Evolutionary conservation across 2,113 vertebrate genomes (phyloP), one percentile per base, ranked within the genome.

Genomic region (Podocnemis expansa): DNA sequence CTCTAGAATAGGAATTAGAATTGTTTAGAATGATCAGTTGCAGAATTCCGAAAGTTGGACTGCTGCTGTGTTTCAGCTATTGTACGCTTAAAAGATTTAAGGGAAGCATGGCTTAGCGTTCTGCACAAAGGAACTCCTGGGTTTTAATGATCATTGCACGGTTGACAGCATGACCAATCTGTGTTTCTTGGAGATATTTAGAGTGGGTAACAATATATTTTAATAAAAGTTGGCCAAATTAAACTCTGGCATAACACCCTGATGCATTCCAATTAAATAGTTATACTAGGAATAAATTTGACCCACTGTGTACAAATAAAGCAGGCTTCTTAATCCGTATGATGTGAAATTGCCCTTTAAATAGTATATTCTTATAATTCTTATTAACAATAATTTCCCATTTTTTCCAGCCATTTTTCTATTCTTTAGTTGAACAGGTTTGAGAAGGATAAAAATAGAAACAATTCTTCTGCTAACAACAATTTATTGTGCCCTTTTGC

Each of bases 1-100:
- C 56, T 95, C 89, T 94, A 94, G 96, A 88, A 58, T 76, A 58
- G 87, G 87, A 91, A 17, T 43, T 87, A 70, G 91, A 41, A 34
- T 25, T 45, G 84, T 88, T 21, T 51, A 29, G 54, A 93, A 82
- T 38, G 58, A 95, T 58, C 55, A n/a, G 60, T n/a, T 19, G 14
- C 60, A n/a, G 67, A 95, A 90, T 89, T 60, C 75, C 82, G 84
- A 93, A 93, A 87, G 38, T 88, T 84, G 55, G 43, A 54, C 31
- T 86, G 90, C 79, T 87, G 81, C 49, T 34, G 76, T 95, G 93
- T 90, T 93, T 94, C 60, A 95, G 52, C 70, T 56, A 10, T 4
- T 27, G 51, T 70, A 93, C 88, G 79, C 52, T 55, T 87, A 76
- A 85, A 85, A 95, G 41, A 16, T 55, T 89, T 51, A 80, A 94